Percentiles rank a stretch among this genome's conserved stretches.
These are phyloP conservation scores for Acheta domesticus DNA, from an alignment of 2,888 invertebrate species.

Conservation along the genomic window DNA sequence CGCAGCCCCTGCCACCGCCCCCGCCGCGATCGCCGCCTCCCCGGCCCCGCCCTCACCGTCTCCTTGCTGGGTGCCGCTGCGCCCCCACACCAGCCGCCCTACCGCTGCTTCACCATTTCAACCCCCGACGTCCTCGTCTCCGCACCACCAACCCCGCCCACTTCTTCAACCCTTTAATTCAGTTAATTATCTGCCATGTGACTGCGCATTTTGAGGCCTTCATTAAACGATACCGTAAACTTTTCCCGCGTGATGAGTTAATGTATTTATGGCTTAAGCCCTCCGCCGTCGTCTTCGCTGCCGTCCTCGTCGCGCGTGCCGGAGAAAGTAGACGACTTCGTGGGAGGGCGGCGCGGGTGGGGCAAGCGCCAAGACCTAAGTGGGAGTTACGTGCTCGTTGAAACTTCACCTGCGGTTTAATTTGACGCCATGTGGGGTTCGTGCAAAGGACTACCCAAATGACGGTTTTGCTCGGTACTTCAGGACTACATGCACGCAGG, in stretches of 20 bases:
- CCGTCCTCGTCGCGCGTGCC: too few relatives aligned
- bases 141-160: neutral
- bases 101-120: neutral
- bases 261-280: slow-evolving; percentile 18
- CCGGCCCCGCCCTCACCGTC: neutral
- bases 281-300: neutral
- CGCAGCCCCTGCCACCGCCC: neutral
- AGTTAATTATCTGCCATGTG: slow-evolving; percentile 18
- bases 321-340: too few relatives aligned
- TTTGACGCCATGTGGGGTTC: too few relatives aligned
- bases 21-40: neutral
- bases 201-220: slow-evolving; percentile 18
- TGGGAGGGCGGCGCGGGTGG: too few relatives aligned
- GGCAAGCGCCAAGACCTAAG: too few relatives aligned
- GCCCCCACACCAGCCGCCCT: neutral
- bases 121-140: neutral
- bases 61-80: neutral
- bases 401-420: too few relatives aligned
- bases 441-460: too few relatives aligned
- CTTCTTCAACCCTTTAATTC: slow-evolving; percentile 18
- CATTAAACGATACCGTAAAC: slow-evolving; percentile 18
- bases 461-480: too few relatives aligned
- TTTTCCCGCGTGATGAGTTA: slow-evolving; percentile 18
- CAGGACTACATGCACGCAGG: too few relatives aligned
- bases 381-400: too few relatives aligned